Percentiles rank a stretch among this genome's conserved stretches.
Evolutionary conservation across 2,113 vertebrate genomes (phyloP).

Genomic region (Anoura caudifer): DNA sequence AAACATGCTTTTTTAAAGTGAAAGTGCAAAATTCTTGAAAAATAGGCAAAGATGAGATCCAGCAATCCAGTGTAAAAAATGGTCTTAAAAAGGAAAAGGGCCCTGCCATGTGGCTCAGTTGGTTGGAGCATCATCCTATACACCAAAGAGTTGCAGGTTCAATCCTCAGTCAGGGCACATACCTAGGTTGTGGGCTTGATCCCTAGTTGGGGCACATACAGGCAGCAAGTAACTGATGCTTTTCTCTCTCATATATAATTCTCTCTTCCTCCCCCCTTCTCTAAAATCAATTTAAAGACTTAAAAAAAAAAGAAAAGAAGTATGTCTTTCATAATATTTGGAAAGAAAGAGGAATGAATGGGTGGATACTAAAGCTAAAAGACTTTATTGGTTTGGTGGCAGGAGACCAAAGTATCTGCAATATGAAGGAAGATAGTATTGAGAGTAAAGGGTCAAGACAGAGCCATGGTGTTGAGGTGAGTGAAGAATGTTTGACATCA

Average conservation of each 20-base stretch:
- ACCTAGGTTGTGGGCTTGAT: too few relatives aligned
- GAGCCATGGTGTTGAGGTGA: background rate
- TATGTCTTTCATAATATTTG: background rate
- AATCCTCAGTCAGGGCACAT: too few relatives aligned
- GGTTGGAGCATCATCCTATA: too few relatives aligned
- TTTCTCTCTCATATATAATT: too few relatives aligned
- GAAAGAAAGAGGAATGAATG: background rate
- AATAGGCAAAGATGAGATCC: background rate
- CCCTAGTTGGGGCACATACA: too few relatives aligned
- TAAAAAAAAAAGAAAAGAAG: background rate
- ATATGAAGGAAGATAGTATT: background rate
- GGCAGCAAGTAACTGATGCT: too few relatives aligned
- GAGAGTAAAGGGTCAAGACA: background rate
- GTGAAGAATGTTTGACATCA: background rate
- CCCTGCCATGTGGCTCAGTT: too few relatives aligned
- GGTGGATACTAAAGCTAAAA: background rate
- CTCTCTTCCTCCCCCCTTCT: too few relatives aligned
- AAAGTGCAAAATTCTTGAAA: background rate
- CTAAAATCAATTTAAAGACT: too few relatives aligned
- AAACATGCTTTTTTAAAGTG: background rate
- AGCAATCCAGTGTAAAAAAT: background rate
- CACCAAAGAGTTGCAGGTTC: too few relatives aligned
- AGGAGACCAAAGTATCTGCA: background rate
- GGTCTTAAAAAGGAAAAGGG: background rate
- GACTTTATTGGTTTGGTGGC: background rate